Evolutionary conservation across 2,113 vertebrate genomes (phyloP).

Genomic region (Periophthalmodon schlosseri): DNA sequence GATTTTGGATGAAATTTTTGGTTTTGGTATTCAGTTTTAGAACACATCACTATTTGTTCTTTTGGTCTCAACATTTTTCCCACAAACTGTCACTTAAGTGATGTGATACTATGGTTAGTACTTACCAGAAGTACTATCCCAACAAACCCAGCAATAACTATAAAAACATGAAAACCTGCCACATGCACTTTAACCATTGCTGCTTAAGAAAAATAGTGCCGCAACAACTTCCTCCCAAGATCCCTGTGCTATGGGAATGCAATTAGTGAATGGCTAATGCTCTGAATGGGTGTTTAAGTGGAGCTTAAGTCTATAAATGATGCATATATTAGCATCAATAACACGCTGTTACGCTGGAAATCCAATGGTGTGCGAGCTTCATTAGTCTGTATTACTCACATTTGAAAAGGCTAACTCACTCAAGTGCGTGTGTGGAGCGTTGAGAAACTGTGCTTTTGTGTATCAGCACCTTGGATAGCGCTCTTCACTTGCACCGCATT

Average conservation of each 20-base stretch:
- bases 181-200: no score
- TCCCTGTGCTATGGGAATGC: neutral
- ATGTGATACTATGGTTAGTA: no score
- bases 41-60: no score
- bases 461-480: slow-evolving; percentile 66
- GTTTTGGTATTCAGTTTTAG: no score
- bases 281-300: slow-evolving; percentile 28
- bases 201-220: no score
- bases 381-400: slow-evolving; percentile 16
- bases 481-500: neutral
- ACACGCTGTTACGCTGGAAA: neutral
- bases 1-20: no score
- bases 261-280: no score
- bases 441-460: neutral
- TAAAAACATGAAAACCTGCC: no score
- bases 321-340: slow-evolving; percentile 8
- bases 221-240: neutral
- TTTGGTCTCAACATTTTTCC: no score
- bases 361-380: neutral
- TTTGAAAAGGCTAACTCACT: slow-evolving; percentile 5
- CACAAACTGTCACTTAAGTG: no score
- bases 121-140: no score
- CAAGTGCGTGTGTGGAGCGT: neutral
- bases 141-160: no score
- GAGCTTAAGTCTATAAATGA: slow-evolving; percentile 11